phyloP scores from a whole-genome alignment of 2,888 invertebrate genomes.

The Drosophila kambysellisi region DNA sequence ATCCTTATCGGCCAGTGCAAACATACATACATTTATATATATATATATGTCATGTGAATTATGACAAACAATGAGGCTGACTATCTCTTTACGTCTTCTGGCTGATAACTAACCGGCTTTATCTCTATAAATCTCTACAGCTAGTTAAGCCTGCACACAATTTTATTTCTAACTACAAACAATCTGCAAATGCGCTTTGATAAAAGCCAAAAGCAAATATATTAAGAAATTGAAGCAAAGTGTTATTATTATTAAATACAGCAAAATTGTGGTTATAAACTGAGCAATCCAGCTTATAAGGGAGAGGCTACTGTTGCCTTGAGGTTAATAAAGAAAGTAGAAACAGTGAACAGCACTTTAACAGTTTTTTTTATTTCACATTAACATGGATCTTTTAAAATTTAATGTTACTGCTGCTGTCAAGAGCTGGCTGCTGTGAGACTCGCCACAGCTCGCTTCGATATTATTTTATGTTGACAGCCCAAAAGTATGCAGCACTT shows the following conservation, averaged over 20 bases:
- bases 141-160: slow-evolving; percentile 10
- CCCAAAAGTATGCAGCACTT: slow-evolving; percentile 18
- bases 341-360: not conserved
- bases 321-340: not conserved
- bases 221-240: not conserved
- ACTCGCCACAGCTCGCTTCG: too few relatives aligned
- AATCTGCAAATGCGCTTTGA: slow-evolving; percentile 4
- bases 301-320: not conserved
- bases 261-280: not conserved
- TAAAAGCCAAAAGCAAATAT: not conserved
- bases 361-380: not conserved
- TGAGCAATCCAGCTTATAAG: not conserved
- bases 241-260: not conserved
- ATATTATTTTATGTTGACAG: not conserved
- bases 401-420: not conserved
- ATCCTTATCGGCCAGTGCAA: slow-evolving; percentile 35
- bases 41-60: slow-evolving; percentile 7
- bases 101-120: slow-evolving; percentile 16
- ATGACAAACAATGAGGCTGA: not conserved
- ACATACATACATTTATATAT: not conserved
- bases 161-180: slow-evolving; percentile 23
- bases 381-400: not conserved
- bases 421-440: slow-evolving; percentile 6
- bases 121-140: slow-evolving; percentile 31
- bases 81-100: slow-evolving; percentile 30